Evolutionary conservation across 1,140 invertebrate species (phyloP), one percentile per base, ranked within the genome.

Genomic region (Pachypeltis micranthus): DNA sequence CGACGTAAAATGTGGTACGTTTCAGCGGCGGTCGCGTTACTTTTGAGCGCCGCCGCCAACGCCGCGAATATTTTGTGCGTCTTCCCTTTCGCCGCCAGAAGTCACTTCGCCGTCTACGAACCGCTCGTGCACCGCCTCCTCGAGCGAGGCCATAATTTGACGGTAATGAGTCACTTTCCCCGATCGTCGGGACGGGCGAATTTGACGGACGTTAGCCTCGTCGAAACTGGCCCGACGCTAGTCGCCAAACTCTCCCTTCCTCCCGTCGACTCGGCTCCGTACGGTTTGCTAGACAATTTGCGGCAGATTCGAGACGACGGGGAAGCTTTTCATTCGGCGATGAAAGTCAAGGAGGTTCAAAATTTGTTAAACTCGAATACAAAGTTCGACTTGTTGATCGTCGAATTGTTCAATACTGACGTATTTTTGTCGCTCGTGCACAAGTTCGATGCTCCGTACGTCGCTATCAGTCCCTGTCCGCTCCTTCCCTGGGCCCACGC

Each of bases 401-500:
- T 66, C 3, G 70, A 72, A 64, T 63, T 69, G 10, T 73, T 71
- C 56, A 67, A 67, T 44, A 67, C 59, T 1, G 68, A 71, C 34
- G 68, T 69, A 28, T 67, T 69, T 58, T 54, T 69, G 4, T 64
- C 63, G 16, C 66, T 70, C 24, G 67, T 59, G 7, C 61, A 69
- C 44, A 63, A 54, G 27, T 77, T 84, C 24, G 73, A 81, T 61
- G 79, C 79, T 2, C 85, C 85, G 0, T 76, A 81, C 10, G 80
- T 88, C 1, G 74, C 75, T 0, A 65, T 81, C 2, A 76, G 76
- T 63, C 79, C 82, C 3, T 77, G 78, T 54, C 73, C 77, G 14
- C 63, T 81, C 24, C 79, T 84, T 76, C 75, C 81, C 16, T 85
- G 80, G 80, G 76, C 80, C 61, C 77, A 77, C 44, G 71, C 74